These are phyloP conservation scores for Thereva unica DNA, from an alignment of 2,888 invertebrate species.

Conservation along the genomic window DNA sequence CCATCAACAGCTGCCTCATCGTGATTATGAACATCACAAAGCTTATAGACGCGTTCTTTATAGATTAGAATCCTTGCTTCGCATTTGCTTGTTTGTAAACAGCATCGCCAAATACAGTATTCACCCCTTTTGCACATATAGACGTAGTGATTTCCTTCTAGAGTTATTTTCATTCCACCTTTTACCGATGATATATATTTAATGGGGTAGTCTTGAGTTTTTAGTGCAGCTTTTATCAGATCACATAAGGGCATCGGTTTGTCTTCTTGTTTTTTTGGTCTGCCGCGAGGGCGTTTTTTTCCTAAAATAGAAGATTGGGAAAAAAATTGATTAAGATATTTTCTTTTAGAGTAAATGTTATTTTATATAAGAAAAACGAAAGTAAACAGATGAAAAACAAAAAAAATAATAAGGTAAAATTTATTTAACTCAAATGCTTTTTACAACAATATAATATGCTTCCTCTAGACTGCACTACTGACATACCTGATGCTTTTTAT, in stretches of 20 bases:
- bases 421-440: too few relatives aligned
- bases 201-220: slow-evolving; percentile 40
- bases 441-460: too few relatives aligned
- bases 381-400: too few relatives aligned
- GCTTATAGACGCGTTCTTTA: slow-evolving; percentile 52
- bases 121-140: slow-evolving; percentile 54
- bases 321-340: slow-evolving; percentile 1
- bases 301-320: neutral
- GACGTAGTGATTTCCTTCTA: slow-evolving; percentile 54
- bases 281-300: slow-evolving; percentile 7
- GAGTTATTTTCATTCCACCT: slow-evolving; percentile 55
- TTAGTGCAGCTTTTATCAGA: slow-evolving; percentile 17
- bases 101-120: slow-evolving; percentile 44
- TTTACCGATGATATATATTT: slow-evolving; percentile 55
- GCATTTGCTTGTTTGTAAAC: slow-evolving; percentile 48
- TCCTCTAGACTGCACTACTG: too few relatives aligned
- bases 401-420: too few relatives aligned
- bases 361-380: too few relatives aligned
- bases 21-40: slow-evolving; percentile 54
- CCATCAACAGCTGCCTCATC: slow-evolving; percentile 55
- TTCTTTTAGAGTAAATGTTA: too few relatives aligned
- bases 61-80: slow-evolving; percentile 53
- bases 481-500: too few relatives aligned
- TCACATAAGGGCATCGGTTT: slow-evolving; percentile 1
- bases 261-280: slow-evolving; percentile 1